Evolutionary conservation across 2,888 invertebrate genomes (phyloP).

Genomic region (Xestia c-nigrum): DNA sequence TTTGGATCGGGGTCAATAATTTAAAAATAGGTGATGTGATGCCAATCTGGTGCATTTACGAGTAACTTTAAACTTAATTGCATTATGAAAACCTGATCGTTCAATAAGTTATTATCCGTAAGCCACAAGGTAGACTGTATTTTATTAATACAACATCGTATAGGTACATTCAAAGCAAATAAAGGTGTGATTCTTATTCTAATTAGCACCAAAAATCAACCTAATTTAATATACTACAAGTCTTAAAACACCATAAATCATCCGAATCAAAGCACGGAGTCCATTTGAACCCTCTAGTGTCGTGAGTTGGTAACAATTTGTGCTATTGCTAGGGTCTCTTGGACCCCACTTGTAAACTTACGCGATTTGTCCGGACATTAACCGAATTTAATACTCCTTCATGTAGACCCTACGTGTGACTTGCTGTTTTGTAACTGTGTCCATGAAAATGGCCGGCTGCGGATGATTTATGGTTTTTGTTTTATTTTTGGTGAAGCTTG

Average conservation of each 20-base stretch:
- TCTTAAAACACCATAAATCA: slow-evolving; percentile 48
- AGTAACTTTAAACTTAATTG: not conserved
- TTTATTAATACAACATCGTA: no score
- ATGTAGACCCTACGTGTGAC: slow-evolving; percentile 76
- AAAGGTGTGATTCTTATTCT: no score
- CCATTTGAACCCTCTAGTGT: slow-evolving; percentile 74
- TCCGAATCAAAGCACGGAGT: slow-evolving; percentile 71
- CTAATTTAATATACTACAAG: slow-evolving; percentile 57
- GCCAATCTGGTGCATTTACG: not conserved
- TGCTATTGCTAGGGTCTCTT: slow-evolving; percentile 72
- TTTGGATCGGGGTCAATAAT: not conserved
- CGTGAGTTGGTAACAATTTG: slow-evolving; percentile 71
- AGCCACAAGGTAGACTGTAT: no score
- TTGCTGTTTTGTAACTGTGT: slow-evolving; percentile 69
- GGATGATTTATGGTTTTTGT: slow-evolving; percentile 22
- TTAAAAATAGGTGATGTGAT: not conserved
- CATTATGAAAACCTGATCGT: not conserved
- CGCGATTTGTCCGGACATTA: slow-evolving; percentile 82
- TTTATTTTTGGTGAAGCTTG: not conserved
- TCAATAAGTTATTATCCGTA: no score
- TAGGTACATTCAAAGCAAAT: no score
- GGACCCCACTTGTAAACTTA: slow-evolving; percentile 80
- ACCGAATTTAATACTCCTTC: slow-evolving; percentile 80
- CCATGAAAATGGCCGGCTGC: slow-evolving; percentile 49
- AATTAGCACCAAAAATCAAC: no score